Base-by-base conservation (phyloP, 2,888 invertebrate genomes). In the Parthenolecanium corni region DNA sequence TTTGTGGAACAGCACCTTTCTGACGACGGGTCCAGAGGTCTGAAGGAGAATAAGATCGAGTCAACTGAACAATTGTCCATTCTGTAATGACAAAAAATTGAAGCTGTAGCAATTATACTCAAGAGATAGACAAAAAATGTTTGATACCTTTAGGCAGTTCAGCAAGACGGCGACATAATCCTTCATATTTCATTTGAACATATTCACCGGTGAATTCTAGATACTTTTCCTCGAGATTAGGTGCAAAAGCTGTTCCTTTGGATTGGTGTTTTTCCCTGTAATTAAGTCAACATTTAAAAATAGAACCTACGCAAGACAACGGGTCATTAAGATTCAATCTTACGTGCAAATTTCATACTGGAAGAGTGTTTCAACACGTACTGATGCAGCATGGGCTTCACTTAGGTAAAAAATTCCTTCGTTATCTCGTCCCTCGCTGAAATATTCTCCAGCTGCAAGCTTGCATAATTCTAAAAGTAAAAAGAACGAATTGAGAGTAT, bases 51-150 rank as follows among this genome's bases (percentile, higher is more conserved):
- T 52, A 64, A 21, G 64, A 62, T 62, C 64, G 64, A 16, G 80
- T 80, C 64, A 82, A 65, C 69, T 82, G 82, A 56, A 82, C 70
- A 56, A 82, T 68, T 1, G 80, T 80, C 82, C 82, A 82, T 74
- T 82, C 82, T 81, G 73, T 65, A 51, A 40, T 40, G 20, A 25
- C 44, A 5, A 18, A 44, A 58, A 49, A 16, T 49, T 14, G 36
- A 18, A 36, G 25, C 2, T 20, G 16, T 18, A 16, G 38, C 18
- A 18, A 51, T 23, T 23, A 3, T 9, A 51, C 24, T 20, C 2
- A 23, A 12, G 9, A 3, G 57, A 9, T 52, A 12, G 9, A 16
- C 24, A 1, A 46, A n/a, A 36, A 36, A 25, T n/a, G 14, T 6
- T 21, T 42, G 5, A 2, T 40, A 61, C 61, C 49, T 61, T 40